Evolutionary conservation across 2,888 invertebrate species (phyloP), one percentile per base, ranked within the genome.

Genomic region (Phymatocera aterrima): DNA sequence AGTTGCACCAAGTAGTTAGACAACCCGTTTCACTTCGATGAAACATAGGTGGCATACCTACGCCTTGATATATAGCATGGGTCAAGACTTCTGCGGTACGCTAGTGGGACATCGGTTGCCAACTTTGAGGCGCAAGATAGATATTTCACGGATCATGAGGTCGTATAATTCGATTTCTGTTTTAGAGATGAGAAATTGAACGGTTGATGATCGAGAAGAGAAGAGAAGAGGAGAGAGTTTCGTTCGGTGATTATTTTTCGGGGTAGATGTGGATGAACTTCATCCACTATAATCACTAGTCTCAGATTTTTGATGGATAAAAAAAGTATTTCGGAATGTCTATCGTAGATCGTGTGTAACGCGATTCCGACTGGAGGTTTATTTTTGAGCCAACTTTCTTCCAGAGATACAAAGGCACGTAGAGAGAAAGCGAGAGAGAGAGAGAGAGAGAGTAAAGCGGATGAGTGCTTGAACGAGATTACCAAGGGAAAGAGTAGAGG

Each of bases 401-500:
- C n/a, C n/a, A n/a, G n/a, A n/a, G n/a, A n/a, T n/a, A n/a, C n/a
- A n/a, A n/a, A n/a, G n/a, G n/a, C n/a, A n/a, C n/a, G n/a, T n/a
- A n/a, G n/a, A n/a, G n/a, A n/a, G n/a, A n/a, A n/a, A n/a, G n/a
- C n/a, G 40, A 40, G 8, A 40, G 40, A 40, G 8, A 40, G n/a
- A n/a, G n/a, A n/a, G n/a, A n/a, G 65, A 43, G 24, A 15, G 43
- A 65, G 24, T 43, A n/a, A 43, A 43, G 68, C 24, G 43, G 40
- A 43, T 43, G 68, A 40, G 24, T 43, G 68, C 84, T 84, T 83
- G 82, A 79, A 79, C 80, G 83, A 85, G 84, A 85, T 85, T 85
- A 83, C 85, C n/a, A n/a, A n/a, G n/a, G n/a, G n/a, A n/a, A n/a
- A n/a, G 79, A 78, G 81, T 80, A 80, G 79, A 78, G 80, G 77